A percentile compares a stretch with the other conserved stretches of the same genome.
Evolutionary conservation across 2,113 vertebrate species (phyloP).

Genomic region (Tetrax tetrax): DNA sequence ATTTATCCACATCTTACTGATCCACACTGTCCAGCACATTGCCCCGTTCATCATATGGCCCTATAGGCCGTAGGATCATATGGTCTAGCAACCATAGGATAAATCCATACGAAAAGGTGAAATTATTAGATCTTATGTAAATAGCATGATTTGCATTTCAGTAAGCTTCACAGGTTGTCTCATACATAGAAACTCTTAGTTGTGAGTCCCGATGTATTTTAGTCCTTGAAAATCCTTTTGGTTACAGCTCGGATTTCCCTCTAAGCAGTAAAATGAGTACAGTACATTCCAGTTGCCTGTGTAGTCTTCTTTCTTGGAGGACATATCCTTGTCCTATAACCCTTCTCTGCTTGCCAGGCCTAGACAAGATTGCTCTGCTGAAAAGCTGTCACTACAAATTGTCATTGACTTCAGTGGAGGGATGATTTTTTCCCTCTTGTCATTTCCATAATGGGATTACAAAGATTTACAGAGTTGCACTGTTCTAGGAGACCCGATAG

Average conservation of each 20-base stretch:
- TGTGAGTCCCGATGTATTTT: not conserved
- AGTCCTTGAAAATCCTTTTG: constrained; percentile 23
- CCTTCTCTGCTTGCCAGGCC: not conserved
- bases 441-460: not conserved
- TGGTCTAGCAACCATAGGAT: not conserved
- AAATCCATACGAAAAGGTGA: not conserved
- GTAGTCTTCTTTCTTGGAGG: not conserved
- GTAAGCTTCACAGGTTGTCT: not conserved
- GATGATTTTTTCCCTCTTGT: not conserved
- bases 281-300: not conserved
- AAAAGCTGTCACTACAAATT: not conserved
- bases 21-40: not conserved
- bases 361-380: constrained; percentile 23
- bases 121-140: not conserved
- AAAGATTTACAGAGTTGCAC: not conserved
- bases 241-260: constrained; percentile 36
- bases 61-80: no score
- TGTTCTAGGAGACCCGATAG: not conserved
- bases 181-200: not conserved
- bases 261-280: not conserved
- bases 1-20: not conserved
- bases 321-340: not conserved
- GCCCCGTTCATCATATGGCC: not conserved
- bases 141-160: not conserved
- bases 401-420: not conserved